Evolutionary conservation across 2,797 vertebrate species (phyloP).

Genomic region (Gymnocypris eckloni): DNA sequence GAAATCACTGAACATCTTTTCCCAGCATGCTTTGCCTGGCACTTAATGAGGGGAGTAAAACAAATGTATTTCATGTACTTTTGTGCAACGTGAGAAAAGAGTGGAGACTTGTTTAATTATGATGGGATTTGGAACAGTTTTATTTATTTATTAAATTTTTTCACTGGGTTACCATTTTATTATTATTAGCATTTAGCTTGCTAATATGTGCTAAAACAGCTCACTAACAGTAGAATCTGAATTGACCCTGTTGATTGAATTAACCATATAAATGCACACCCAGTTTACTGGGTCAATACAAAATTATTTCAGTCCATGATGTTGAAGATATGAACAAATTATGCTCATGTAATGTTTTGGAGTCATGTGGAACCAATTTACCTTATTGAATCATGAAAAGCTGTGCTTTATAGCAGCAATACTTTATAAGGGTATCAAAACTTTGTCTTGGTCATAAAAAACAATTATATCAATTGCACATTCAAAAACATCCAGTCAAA

Average conservation of each 20-base stretch:
- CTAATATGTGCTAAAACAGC: not conserved
- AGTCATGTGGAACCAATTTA: not conserved
- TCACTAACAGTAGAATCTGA: not conserved
- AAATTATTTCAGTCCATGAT: not conserved
- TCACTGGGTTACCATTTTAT: not conserved
- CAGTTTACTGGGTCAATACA: too few relatives aligned
- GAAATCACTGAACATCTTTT: not conserved
- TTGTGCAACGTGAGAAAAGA: not conserved
- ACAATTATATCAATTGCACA: not conserved
- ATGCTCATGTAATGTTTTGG: not conserved
- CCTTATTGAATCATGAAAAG: not conserved
- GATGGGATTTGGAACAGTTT: not conserved
- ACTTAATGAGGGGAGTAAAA: not conserved
- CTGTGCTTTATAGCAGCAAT: not conserved
- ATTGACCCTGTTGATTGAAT: not conserved
- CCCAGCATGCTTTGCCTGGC: not conserved
- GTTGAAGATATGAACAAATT: not conserved
- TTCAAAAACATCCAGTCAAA: not conserved
- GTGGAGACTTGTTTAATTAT: not conserved
- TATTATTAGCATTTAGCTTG: not conserved
- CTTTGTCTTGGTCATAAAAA: not conserved
- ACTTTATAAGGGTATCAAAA: not conserved
- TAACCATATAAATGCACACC: not conserved
- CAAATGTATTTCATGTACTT: not conserved
- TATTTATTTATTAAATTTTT: too few relatives aligned